Percentiles rank a stretch among this genome's conserved stretches.
Conservation (phyloP, 2,797 vertebrate genomes). For the Acropternis orthonyx region DNA sequence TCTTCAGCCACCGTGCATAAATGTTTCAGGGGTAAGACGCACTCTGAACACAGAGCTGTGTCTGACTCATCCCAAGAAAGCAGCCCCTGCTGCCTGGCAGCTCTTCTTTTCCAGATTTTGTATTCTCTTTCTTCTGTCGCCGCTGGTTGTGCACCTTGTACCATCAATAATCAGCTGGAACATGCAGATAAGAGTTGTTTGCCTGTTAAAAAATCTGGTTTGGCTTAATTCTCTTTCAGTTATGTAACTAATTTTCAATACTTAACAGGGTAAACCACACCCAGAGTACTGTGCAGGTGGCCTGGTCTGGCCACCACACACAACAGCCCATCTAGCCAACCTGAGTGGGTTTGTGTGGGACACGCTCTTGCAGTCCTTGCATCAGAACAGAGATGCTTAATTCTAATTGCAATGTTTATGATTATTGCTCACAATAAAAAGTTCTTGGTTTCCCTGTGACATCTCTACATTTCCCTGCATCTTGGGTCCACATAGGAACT, state of each 20-base stretch:
- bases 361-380: background rate
- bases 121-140: background rate
- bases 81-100: background rate
- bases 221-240: background rate
- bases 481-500: background rate
- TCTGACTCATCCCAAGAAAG: background rate
- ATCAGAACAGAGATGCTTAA: background rate
- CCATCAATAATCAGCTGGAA: background rate
- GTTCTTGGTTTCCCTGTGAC: background rate
- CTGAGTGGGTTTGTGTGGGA: background rate
- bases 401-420: background rate
- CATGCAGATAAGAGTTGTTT: background rate
- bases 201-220: background rate
- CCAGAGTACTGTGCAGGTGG: background rate
- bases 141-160: background rate
- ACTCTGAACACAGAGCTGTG: background rate
- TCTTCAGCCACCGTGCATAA: background rate
- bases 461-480: background rate
- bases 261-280: background rate
- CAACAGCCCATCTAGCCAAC: background rate
- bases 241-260: background rate
- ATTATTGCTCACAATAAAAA: background rate
- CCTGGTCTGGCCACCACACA: background rate
- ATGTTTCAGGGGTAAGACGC: background rate
- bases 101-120: background rate